These are phyloP conservation scores for Channa maculata DNA, from an alignment of 2,113 vertebrate genomes.

Conservation along the genomic window DNA sequence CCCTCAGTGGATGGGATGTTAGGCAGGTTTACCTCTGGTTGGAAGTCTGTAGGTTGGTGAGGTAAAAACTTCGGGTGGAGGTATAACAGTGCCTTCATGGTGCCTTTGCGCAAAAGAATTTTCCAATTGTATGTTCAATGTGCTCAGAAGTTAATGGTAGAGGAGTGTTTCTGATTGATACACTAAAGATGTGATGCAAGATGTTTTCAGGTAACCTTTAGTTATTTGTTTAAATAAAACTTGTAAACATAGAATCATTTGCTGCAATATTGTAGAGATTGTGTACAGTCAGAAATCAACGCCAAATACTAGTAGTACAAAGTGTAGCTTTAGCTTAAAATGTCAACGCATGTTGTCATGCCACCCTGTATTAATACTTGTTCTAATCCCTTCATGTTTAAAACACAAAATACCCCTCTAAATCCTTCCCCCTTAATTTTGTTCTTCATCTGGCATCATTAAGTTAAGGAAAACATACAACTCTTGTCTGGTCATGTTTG, in stretches of 20 bases:
- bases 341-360: not conserved
- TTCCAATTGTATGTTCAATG: not conserved
- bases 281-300: slow-evolving; percentile 7
- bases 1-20: too few species aligned
- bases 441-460: slow-evolving; percentile 46
- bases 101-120: not conserved
- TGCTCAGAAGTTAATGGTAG: not conserved
- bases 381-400: slow-evolving; percentile 4
- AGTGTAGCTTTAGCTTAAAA: not conserved
- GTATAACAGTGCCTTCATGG: not conserved
- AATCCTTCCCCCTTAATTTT: not conserved
- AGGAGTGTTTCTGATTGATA: not conserved
- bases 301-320: slow-evolving; percentile 12
- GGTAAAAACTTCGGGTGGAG: not conserved
- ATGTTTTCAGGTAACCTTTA: slow-evolving; percentile 17
- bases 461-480: not conserved
- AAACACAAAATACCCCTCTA: not conserved
- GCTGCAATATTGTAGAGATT: slow-evolving; percentile 14
- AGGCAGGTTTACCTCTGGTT: not conserved
- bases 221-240: slow-evolving; percentile 2
- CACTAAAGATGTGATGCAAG: not conserved
- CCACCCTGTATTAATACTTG: not conserved
- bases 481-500: not conserved
- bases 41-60: not conserved
- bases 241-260: slow-evolving; percentile 4